Evolutionary conservation across 2,888 invertebrate species (phyloP).

Genomic region (Platypus cylindrus): DNA sequence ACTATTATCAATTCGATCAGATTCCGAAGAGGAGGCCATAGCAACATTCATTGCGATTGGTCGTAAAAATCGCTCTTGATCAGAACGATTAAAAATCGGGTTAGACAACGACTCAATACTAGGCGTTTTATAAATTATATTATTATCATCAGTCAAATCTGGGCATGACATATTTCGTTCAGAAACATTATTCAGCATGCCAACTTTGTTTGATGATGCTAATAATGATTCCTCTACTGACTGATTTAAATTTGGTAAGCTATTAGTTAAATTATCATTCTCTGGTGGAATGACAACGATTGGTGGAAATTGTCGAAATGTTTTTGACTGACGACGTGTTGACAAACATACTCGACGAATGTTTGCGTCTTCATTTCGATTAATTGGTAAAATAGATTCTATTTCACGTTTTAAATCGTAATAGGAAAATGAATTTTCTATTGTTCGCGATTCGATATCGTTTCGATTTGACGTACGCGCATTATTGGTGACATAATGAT

Average conservation of each 20-base stretch:
- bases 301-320: slow-evolving; percentile 28
- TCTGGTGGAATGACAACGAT: slow-evolving; percentile 28
- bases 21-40: too few relatives aligned
- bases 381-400: slow-evolving; percentile 29
- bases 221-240: slow-evolving; percentile 5
- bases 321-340: slow-evolving; percentile 26
- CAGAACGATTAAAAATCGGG: slow-evolving; percentile 1
- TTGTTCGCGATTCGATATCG: slow-evolving; percentile 12
- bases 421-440: slow-evolving; percentile 29
- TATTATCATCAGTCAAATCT: slow-evolving; percentile 23
- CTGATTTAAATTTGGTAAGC: slow-evolving; percentile 29
- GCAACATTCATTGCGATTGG: too few relatives aligned
- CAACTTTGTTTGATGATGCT: slow-evolving; percentile 9
- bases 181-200: slow-evolving; percentile 22
- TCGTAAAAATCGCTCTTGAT: background rate
- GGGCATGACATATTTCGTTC: slow-evolving; percentile 28
- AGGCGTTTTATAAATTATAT: slow-evolving; percentile 15
- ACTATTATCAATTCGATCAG: too few relatives aligned
- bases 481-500: slow-evolving; percentile 27
- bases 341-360: slow-evolving; percentile 15
- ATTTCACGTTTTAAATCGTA: slow-evolving; percentile 32
- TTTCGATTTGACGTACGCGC: slow-evolving; percentile 7
- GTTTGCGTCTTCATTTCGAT: slow-evolving; percentile 14
- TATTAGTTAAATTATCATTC: slow-evolving; percentile 26
- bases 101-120: slow-evolving; percentile 3